phyloP scores from a whole-genome alignment of 2,113 vertebrate genomes.

The Elgaria multicarinata region DNA sequence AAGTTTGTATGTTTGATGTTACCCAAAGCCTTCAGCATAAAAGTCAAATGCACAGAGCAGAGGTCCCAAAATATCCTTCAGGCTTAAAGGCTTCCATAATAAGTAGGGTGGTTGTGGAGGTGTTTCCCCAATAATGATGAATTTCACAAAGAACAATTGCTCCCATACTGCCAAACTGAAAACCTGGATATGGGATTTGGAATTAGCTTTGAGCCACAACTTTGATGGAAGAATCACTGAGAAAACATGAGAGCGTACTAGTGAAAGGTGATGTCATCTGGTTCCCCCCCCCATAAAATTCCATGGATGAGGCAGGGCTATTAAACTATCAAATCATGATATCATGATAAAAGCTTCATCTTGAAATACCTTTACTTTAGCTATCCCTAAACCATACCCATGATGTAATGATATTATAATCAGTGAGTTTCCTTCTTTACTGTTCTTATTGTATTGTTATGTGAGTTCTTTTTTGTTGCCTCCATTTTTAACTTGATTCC shows the following conservation, averaged over 20 bases:
- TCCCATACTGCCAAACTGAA: background rate
- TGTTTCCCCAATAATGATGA: background rate
- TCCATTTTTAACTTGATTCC: background rate
- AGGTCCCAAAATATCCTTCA: background rate
- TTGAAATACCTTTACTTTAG: too few species aligned
- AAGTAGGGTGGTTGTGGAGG: background rate
- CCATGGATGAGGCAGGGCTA: background rate
- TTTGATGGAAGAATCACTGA: background rate
- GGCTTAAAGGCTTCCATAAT: background rate
- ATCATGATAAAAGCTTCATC: background rate
- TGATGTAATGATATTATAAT: too few species aligned
- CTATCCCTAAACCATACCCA: too few species aligned
- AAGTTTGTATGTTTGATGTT: conserved; percentile 24
- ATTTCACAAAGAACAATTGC: background rate
- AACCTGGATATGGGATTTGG: background rate
- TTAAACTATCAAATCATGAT: background rate
- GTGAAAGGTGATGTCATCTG: background rate
- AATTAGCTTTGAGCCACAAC: background rate
- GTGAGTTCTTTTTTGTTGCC: background rate
- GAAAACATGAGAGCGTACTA: background rate
- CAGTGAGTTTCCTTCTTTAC: too few species aligned
- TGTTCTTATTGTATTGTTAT: background rate
- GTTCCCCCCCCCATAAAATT: background rate
- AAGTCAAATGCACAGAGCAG: background rate
- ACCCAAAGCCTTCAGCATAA: conserved; percentile 32